phyloP scores from a whole-genome alignment of 2,113 vertebrate species.

The Trinectes maculatus region DNA sequence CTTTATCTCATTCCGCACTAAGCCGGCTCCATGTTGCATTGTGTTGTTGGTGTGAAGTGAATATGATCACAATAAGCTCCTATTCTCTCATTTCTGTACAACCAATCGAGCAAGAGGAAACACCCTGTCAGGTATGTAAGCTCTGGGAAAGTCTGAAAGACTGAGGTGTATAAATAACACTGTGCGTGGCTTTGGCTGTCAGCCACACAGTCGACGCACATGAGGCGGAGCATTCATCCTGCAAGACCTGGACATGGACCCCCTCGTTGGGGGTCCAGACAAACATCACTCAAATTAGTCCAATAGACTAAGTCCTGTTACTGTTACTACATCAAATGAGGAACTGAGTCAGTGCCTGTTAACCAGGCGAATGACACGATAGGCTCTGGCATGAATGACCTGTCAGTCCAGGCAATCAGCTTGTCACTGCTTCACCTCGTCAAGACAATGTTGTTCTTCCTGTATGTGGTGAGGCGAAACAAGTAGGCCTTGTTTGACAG shows the following conservation, averaged over 20 bases:
- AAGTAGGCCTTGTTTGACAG: not conserved
- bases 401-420: not conserved
- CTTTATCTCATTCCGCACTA: too few relatives aligned
- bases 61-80: not conserved
- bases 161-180: not conserved
- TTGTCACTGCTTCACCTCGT: not conserved
- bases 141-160: not conserved
- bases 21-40: too few relatives aligned
- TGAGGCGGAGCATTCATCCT: constrained; percentile 41
- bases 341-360: too few relatives aligned
- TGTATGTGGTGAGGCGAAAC: not conserved
- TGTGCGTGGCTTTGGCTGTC: constrained; percentile 20
- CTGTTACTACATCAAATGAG: too few relatives aligned
- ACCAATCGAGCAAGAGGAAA: constrained; percentile 19
- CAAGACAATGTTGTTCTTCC: not conserved
- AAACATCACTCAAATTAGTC: constrained; percentile 30
- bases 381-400: not conserved
- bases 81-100: not conserved
- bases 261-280: constrained; percentile 16
- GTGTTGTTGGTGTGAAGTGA: not conserved
- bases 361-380: too few relatives aligned
- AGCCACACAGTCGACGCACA: constrained; percentile 22
- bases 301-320: too few relatives aligned
- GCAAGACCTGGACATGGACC: constrained; percentile 29
- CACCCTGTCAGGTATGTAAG: not conserved